Base-by-base conservation (phyloP, 1,140 invertebrate species). In the Ruditapes philippinarum region DNA sequence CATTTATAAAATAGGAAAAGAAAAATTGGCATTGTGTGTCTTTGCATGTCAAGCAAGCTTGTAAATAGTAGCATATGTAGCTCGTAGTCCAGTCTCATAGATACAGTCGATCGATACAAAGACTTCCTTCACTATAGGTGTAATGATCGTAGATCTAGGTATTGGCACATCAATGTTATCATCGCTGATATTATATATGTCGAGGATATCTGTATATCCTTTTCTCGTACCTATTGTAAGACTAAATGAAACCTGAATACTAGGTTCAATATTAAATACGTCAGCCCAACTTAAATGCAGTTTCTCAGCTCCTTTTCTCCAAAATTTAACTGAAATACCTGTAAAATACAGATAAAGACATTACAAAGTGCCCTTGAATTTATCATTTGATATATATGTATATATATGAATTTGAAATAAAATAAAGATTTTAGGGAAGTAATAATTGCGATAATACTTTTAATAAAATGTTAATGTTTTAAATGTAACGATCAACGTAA, bases 151-250 rank as follows among this genome's bases (percentile, higher is more conserved):
- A 17, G 76, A 79, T 25, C 12, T 22, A 19, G 76, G 76, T 22
- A 54, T n/a, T 11, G 22, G 25, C 25, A 79, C 19, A 17, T 40
- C 42, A 40, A 51, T 51, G 17, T 17, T 28, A 31, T 49, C 19
- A 19, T n/a, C 31, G 25, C 22, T 22, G 12, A 31, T n/a, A 11
- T 40, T 45, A 49, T 79, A 51, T 1, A 79, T 22, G 31, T 79
- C 76, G 9, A 51, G 7, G 22, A 79, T 79, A 31, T 79, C 76
- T 11, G 76, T 49, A 54, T 51, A 79, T 49, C 76, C 76, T 45
- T 33, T 17, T 7, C 76, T 19, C 25, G 76, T 25, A 25, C 76
- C 76, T 2, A 79, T 45, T 19, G 33, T 31, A 17, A 79, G 31
- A 54, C 40, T 40, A 51, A 17, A 79, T 31, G 28, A 17, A 25